Percentiles rank a stretch among this genome's conserved stretches.
Evolutionary conservation across 2,797 vertebrate genomes (phyloP).

Genomic region (Diceros bicornis): DNA sequence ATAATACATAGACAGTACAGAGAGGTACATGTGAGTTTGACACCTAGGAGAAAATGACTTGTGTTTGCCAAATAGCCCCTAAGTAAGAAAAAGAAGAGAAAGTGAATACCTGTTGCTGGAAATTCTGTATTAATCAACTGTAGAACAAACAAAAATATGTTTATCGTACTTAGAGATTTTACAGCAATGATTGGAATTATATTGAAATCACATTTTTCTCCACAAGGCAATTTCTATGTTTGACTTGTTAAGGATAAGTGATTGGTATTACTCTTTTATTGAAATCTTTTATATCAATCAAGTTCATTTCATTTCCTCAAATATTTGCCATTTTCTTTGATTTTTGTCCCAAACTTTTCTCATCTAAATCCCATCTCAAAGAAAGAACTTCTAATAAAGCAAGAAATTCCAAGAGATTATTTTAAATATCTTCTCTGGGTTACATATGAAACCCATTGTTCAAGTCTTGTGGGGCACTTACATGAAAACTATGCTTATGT

Average conservation of each 20-base stretch:
- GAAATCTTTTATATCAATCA: conserved; percentile 4
- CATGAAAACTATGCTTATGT: conserved; percentile 77
- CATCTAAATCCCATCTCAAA: conserved; percentile 73
- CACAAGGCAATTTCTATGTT: background rate
- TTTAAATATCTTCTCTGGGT: conserved; percentile 71
- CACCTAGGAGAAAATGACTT: background rate
- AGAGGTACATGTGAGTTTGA: background rate
- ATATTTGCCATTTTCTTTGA: conserved; percentile 51
- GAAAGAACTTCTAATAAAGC: conserved; percentile 64
- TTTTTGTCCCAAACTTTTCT: conserved; percentile 13
- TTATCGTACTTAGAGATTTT: background rate
- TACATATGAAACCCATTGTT: conserved; percentile 63
- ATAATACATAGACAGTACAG: background rate
- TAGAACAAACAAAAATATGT: conserved; percentile 19
- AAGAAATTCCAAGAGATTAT: conserved; percentile 74
- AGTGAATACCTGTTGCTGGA: background rate
- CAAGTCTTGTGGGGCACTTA: conserved; percentile 56
- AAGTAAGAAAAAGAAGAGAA: background rate
- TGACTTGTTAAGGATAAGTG: conserved; percentile 23
- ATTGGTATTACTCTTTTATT: background rate
- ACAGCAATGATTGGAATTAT: background rate
- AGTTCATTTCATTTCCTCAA: conserved; percentile 59
- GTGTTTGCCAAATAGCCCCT: background rate
- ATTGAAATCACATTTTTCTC: background rate
- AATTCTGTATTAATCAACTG: conserved; percentile 10